Evolutionary conservation across 2,888 invertebrate genomes (phyloP).

Genomic region (Lasioglossum calceatum): DNA sequence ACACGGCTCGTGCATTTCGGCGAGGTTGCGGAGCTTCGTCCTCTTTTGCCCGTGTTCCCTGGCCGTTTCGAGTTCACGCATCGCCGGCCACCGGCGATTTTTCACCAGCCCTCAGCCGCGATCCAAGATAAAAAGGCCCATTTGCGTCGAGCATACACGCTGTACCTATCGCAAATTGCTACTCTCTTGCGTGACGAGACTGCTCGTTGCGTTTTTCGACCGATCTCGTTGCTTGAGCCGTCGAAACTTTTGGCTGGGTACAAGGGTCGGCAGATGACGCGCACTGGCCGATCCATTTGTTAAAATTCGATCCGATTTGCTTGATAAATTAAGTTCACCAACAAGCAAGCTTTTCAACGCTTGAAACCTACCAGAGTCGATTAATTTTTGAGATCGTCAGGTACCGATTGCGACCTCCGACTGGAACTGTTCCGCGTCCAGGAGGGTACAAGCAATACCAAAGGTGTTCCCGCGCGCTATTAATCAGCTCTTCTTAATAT

Average conservation of each 20-base stretch:
- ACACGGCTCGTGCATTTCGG: conserved; percentile 44
- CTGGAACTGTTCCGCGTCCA: background rate
- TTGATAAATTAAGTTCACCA: background rate
- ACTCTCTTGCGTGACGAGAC: conserved; percentile 21
- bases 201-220: conserved; percentile 1
- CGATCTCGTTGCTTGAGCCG: background rate
- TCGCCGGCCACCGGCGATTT: conserved; percentile 49
- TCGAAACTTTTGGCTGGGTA: background rate
- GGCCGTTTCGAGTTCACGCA: conserved; percentile 49
- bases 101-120: conserved; percentile 39
- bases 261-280: background rate
- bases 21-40: conserved; percentile 40
- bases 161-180: conserved; percentile 13
- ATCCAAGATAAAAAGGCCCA: conserved; percentile 45
- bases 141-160: conserved; percentile 33
- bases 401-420: background rate
- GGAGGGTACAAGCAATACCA: background rate
- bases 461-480: background rate
- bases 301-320: background rate
- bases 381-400: background rate
- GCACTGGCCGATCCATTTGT: background rate
- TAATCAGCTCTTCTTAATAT: background rate
- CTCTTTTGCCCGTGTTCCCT: conserved; percentile 39
- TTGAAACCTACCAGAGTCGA: background rate
- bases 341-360: too few relatives aligned